A percentile compares a stretch with the other conserved stretches of the same genome.
Conservation (phyloP, 1,140 invertebrate species). For the Myzus persicae region DNA sequence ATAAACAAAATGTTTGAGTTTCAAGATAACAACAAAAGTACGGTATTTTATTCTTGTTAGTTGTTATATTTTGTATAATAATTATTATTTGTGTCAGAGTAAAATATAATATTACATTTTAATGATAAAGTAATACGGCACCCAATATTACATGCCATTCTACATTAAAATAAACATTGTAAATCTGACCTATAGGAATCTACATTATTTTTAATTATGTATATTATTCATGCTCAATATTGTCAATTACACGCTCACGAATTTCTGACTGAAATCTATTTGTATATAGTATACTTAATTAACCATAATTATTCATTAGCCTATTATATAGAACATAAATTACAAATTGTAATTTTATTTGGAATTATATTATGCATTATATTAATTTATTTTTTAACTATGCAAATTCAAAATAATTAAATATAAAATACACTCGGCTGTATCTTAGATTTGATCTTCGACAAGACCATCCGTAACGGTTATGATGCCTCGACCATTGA, state of each 20-base stretch:
- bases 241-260: background rate
- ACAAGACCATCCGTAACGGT: conserved; percentile 29
- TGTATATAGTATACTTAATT: background rate
- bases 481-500: conserved; percentile 5
- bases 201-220: background rate
- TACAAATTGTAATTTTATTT: background rate
- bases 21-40: background rate
- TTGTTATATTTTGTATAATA: background rate
- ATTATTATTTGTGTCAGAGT: background rate
- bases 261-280: background rate
- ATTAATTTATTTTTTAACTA: background rate
- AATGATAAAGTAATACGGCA: background rate
- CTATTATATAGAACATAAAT: background rate
- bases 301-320: background rate
- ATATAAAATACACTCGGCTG: background rate
- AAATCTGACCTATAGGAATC: background rate
- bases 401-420: background rate
- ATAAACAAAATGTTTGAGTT: background rate
- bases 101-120: background rate
- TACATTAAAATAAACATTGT: background rate
- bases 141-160: no score
- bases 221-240: background rate
- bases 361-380: background rate
- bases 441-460: background rate
- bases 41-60: background rate